Evolutionary conservation across 2,888 invertebrate genomes (phyloP), one percentile per base, ranked within the genome.

Genomic region (Acanthococcus lagerstroemiae): DNA sequence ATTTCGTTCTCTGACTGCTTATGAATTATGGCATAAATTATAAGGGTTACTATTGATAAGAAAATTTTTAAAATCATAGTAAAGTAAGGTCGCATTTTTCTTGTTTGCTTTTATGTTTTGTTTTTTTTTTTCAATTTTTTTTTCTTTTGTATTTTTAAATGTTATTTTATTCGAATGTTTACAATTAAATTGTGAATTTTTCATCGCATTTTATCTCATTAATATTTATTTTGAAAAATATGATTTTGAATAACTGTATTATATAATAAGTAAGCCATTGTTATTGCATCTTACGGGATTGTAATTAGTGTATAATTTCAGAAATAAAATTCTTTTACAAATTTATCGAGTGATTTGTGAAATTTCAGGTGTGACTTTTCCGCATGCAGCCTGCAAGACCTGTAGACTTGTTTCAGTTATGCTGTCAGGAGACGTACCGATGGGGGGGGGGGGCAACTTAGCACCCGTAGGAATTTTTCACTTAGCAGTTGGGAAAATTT

Each of bases 241-340:
- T 46, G 30, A 61, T 50, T 45, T 60, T 61, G 26, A 61, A 50
- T 61, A 61, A 48, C 26, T 61, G 61, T 61, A 61, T 50, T 45
- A 61, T 50, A 61, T 21, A 48, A 61, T 21, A 46, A 30, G 50
- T 61, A 61, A 27, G 61, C 48, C 48, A 58, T 61, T 61, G 61
- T 61, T 61, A 61, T 61, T 61, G 61, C 61, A 61, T 50, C 61
- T 57, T 61, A 46, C 50, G 50, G 61, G 50, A 61, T 50, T 61
- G 61, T 61, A 61, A 61, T 61, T 61, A 61, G 61, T 61, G 61
- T 61, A 61, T 61, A 50, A 61, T 61, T 61, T 61, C 61, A 61
- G 27, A 48, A 61, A 61, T 61, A 61, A 61, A 61, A 48, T 48
- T 61, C 61, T 61, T 61, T 61, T 61, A 61, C 61, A 61, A 61